Base-by-base conservation (phyloP, 2,113 vertebrate genomes). In the Empidonax traillii region DNA sequence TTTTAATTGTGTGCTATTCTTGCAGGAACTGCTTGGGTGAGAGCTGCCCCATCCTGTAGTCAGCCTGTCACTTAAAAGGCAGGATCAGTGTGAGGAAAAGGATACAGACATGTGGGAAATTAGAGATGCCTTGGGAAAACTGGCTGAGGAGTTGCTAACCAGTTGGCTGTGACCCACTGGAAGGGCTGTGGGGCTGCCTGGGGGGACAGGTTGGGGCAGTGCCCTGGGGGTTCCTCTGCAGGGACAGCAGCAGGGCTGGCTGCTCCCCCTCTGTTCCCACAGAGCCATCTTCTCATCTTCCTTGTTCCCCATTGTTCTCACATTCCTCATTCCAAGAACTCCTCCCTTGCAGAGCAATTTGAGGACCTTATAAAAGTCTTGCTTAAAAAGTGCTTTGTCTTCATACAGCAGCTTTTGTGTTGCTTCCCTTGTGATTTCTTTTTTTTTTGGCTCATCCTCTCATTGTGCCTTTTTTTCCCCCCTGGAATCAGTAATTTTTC, bases 61-160 rank as follows among this genome's bases (percentile, higher is more conserved):
- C 55, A 75, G 46, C 24, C n/a, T 69, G 61, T 74, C 8, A 31
- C 46, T 41, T 16, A 14, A 22, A 43, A 73, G 66, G 30, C 52
- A 61, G 59, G 25, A 10, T 43, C 0, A 3, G 25, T 37, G 69
- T 8, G 33, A 66, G 78, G n/a, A 61, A 18, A 25, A 62, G 4
- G 62, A 51, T 69, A 10, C 8, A 6, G 0, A 0, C 28, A 3
- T 1, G 46, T 43, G 49, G 73, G 28, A 39, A 51, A 19, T 39
- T 14, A 23, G 55, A 39, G 80, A 25, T 25, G 43, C n/a, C 62
- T 3, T 23, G 13, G 46, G 37, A 28, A 46, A 28, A 35, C 33
- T n/a, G 35, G 47, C n/a, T n/a, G 35, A 47, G 68, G 52, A 44
- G 46, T 17, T 61, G 58, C 10, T 59, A 28, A 33, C n/a, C 75